Conservation (phyloP, 2,113 vertebrate species). For the Gavia stellata region DNA sequence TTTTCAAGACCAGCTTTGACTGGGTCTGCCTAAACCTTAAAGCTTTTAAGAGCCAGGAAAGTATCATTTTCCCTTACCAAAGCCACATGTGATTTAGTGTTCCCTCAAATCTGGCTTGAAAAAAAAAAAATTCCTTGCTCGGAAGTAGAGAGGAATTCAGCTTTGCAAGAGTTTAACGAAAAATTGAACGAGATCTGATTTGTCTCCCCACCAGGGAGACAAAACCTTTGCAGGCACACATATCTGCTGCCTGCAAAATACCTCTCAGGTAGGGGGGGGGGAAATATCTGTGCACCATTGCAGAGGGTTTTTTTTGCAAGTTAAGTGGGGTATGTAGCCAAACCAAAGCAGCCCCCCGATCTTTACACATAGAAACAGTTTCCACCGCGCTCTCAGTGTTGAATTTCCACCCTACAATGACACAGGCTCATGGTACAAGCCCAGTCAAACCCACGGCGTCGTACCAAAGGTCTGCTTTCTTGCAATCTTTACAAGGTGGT, state of each 20-base stretch:
- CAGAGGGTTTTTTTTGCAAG: neutral
- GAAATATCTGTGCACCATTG: neutral
- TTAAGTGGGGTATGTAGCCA: rapidly evolving
- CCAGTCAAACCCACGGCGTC: neutral
- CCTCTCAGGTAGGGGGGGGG: rapidly evolving
- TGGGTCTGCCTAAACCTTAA: neutral
- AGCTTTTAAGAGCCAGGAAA: neutral
- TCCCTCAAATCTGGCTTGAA: neutral
- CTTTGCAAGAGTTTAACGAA: neutral
- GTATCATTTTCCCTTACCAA: neutral
- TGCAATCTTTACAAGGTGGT: neutral
- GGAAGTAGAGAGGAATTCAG: neutral
- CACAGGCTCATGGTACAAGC: neutral
- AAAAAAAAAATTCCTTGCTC: neutral
- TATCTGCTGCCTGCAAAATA: neutral
- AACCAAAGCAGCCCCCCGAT: neutral
- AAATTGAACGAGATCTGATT: neutral
- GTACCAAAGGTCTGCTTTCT: neutral
- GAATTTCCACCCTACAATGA: neutral
- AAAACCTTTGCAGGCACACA: neutral
- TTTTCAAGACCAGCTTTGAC: neutral
- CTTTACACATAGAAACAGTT: neutral
- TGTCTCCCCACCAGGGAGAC: neutral
- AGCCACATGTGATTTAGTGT: neutral
- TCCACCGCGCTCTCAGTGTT: rapidly evolving